These are phyloP conservation scores for Ditula angustiorana DNA, from an alignment of 2,888 invertebrate genomes.

Conservation along the genomic window DNA sequence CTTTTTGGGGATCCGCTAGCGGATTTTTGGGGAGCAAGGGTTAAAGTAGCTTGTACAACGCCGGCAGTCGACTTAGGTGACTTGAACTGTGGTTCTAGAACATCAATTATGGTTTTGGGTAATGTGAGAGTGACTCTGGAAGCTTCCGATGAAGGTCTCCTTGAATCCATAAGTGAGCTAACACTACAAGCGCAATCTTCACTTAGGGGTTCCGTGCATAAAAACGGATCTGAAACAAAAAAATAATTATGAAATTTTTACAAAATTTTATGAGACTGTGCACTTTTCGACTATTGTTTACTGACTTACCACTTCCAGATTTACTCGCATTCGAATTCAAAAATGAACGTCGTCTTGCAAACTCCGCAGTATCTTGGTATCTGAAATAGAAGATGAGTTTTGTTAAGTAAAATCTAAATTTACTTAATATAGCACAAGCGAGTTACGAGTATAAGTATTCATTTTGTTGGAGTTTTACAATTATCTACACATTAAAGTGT, in stretches of 20 bases:
- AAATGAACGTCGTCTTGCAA: conserved; percentile 88
- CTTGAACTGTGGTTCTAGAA: conserved; percentile 84
- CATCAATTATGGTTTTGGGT: conserved; percentile 80
- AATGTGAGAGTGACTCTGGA: conserved; percentile 84
- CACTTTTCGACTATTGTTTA: not conserved
- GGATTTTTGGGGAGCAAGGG: conserved; percentile 86
- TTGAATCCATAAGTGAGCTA: conserved; percentile 87
- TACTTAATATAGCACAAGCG: no score
- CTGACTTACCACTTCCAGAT: conserved; percentile 87
- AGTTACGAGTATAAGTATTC: no score
- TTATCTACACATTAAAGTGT: no score
- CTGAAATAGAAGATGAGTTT: conserved; percentile 59
- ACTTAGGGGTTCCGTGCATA: conserved; percentile 78
- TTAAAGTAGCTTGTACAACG: conserved; percentile 87
- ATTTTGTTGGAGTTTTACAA: no score
- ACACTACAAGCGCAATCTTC: conserved; percentile 90
- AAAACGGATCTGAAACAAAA: conserved; percentile 81
- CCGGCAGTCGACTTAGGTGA: conserved; percentile 79
- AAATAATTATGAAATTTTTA: no score
- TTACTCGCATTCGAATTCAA: conserved; percentile 78
- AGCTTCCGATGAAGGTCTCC: conserved; percentile 85
- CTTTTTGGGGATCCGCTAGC: conserved; percentile 76
- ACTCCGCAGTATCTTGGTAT: conserved; percentile 91
- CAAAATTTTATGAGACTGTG: not conserved
- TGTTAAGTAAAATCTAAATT: conserved; percentile 3